These are phyloP conservation scores for Danionella cerebrum DNA, from an alignment of 2,113 vertebrate genomes.

Conservation along the genomic window DNA sequence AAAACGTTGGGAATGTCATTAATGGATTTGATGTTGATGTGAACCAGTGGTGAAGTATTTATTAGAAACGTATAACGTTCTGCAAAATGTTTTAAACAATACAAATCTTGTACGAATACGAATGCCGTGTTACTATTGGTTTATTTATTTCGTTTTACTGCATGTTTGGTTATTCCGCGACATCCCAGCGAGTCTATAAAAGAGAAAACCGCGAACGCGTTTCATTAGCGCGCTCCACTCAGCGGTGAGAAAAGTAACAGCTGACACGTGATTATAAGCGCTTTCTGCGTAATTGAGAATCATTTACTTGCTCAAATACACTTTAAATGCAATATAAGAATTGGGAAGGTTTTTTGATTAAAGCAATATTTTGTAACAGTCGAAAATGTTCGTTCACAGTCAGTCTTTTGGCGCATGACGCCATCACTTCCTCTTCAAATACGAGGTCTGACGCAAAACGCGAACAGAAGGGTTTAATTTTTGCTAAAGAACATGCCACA, in stretches of 20 bases:
- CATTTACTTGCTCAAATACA: neutral
- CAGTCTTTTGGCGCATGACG: neutral
- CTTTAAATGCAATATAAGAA: neutral
- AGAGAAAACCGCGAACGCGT: neutral
- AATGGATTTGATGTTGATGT: too few species aligned
- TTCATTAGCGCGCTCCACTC: neutral
- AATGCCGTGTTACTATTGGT: too few species aligned
- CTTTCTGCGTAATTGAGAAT: neutral
- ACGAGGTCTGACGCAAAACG: neutral
- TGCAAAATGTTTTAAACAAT: too few species aligned
- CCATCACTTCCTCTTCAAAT: neutral
- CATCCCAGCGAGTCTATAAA: too few species aligned
- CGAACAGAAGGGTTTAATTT: neutral
- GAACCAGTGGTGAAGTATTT: too few species aligned
- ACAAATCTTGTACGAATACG: too few species aligned
- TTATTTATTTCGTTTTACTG: too few species aligned
- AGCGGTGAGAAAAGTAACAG: neutral
- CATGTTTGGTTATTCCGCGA: too few species aligned
- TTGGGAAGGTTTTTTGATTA: too few species aligned
- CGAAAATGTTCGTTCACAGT: neutral
- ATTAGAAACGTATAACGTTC: too few species aligned
- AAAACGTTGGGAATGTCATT: constrained; percentile 63
- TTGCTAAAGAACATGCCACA: neutral
- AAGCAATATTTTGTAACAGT: too few species aligned
- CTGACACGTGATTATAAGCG: neutral